Evolutionary conservation across 2,888 invertebrate species (phyloP), one percentile per base, ranked within the genome.

Genomic region (Tipula vernalis): DNA sequence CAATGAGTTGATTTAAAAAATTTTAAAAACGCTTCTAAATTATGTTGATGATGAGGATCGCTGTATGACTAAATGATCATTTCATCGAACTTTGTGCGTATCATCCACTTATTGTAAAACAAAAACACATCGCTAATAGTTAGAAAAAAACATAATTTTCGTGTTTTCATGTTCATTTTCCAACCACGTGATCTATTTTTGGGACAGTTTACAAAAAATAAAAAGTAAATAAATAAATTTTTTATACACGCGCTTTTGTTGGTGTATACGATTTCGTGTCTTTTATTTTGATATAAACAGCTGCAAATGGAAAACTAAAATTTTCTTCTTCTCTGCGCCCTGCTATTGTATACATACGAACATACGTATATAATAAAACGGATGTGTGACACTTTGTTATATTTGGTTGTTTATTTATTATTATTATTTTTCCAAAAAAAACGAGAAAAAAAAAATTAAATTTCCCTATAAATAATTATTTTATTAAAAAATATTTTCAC

Each of bases 101-200:
- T 41, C 3, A 10, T 41, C 10, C 41, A 10, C 41, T 41, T 10
- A 13, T 47, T 18, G 28, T 1, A 28, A 28, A 28, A 28, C 15
- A 5, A 51, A 71, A 71, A 28, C 28, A 71, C 28, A 28, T 71
- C 28, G 51, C 51, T n/a, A 13, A 28, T 28, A 28, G 12, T 71
- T 5, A 2, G 10, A 28, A 2, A 5, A 13, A 28, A 71, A 71
- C 71, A 71, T 71, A 71, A 71, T 71, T 71, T 71, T 71, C 71
- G 71, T 71, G 71, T 71, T 71, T 71, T 71, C 71, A 28, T 71
- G 71, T 71, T 71, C 71, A 71, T 71, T 71, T 71, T 71, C 71
- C 71, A 84, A 84, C 84, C 84, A 84, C 84, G 84, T 84, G 84
- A 84, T 84, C 84, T 84, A 84, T 84, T 84, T 84, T 84, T 84